phyloP scores from a whole-genome alignment of 2,888 invertebrate genomes.

The Phaonia tiefii region DNA sequence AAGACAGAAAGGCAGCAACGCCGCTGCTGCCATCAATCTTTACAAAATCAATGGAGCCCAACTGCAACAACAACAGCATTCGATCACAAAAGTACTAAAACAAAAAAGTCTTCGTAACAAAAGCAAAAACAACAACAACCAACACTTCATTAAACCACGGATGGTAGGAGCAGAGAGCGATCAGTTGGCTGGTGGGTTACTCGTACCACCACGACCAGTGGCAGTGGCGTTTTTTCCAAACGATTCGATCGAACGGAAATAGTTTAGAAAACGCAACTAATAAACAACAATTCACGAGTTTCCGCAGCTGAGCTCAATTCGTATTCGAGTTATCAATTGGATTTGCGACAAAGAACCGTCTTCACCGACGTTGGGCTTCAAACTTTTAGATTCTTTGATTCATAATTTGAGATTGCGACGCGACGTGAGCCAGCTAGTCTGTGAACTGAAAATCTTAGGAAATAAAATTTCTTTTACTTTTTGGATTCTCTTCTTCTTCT shows the following conservation, averaged over 20 bases:
- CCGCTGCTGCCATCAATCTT: slow-evolving; percentile 45
- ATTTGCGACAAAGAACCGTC: background rate
- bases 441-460: slow-evolving; percentile 1
- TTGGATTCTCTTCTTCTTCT: slow-evolving; percentile 3
- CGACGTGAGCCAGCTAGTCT: background rate
- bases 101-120: background rate
- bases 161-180: slow-evolving; percentile 43
- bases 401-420: background rate
- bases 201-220: too few relatives aligned
- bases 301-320: slow-evolving; percentile 36
- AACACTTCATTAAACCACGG: background rate
- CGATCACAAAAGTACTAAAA: slow-evolving; percentile 2
- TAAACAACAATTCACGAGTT: slow-evolving; percentile 46
- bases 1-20: background rate
- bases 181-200: slow-evolving; percentile 20
- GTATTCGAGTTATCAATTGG: background rate
- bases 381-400: slow-evolving; percentile 12
- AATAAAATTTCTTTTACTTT: slow-evolving; percentile 35
- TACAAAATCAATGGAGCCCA: slow-evolving; percentile 41
- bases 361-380: slow-evolving; percentile 7
- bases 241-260: slow-evolving; percentile 61
- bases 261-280: slow-evolving; percentile 59
- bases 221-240: slow-evolving; percentile 8
- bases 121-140: background rate
- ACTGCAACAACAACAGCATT: background rate